Base-by-base conservation (phyloP, 2,113 vertebrate species). In the Microtus montanus region DNA sequence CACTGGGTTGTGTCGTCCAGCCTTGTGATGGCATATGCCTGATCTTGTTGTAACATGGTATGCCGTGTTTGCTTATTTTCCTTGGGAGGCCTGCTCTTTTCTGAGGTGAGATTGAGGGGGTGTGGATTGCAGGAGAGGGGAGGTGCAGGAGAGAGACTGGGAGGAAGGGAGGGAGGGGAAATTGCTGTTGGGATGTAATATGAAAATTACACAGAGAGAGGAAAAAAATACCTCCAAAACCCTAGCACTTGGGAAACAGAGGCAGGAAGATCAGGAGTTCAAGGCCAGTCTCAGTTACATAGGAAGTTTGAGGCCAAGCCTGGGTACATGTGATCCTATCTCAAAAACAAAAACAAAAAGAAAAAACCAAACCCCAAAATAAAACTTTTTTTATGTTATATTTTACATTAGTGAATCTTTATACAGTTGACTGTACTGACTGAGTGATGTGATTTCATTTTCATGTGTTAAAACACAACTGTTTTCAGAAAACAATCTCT, bases 331-430 rank as follows among this genome's bases (percentile, higher is more conserved):
- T 66, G 64, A 66, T 30, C 11, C 49, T 71, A 17, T 71, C 13
- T 26, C 49, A 73, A 73, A 87, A 26, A 10, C 19, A 49, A 71
- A 71, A 71, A 8, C 49, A 49, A 84, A 83, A 52, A 52, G 14
- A 52, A 52, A 3, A 44, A 84, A 66, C 28, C 5, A 41, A 84
- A 19, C 1, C 54, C 12, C n/a, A 1, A 85, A 85, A 47, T 66
- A 68, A 49, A 12, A 70, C n/a, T n/a, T 86, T 35, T 70, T 47
- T 8, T 33, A 22, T 88, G 64, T 82, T 77, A 78, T 73, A 35
- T 82, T 95, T 93, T 91, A 77, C 4, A 91, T 61, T 89, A 89
- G 68, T 73, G 58, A 74, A 68, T 92, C 49, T 95, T 77, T 87
- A n/a, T 58, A 35, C 30, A 52, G 20, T 87, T 47, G n/a, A 11